Percentiles rank a stretch among this genome's conserved stretches.
Conservation (phyloP, 2,797 vertebrate species). For the Acanthis flammea region DNA sequence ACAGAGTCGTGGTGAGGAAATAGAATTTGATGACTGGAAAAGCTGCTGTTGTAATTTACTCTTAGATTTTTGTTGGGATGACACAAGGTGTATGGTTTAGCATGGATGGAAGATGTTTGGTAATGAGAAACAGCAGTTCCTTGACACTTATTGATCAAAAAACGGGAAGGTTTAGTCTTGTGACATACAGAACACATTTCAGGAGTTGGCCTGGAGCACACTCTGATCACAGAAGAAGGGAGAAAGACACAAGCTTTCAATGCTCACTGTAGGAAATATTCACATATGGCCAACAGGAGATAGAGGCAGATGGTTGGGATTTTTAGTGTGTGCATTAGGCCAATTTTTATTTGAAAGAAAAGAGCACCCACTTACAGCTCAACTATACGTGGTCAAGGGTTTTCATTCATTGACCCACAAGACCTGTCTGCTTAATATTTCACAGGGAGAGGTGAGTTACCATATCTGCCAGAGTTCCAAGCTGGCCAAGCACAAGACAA, state of each 20-base stretch:
- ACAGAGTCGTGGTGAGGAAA: background rate
- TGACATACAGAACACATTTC: background rate
- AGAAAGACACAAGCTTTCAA: background rate
- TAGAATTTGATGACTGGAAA: background rate
- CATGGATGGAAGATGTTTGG: background rate
- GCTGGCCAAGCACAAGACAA: background rate
- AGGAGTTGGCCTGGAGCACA: background rate
- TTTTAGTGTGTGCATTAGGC: background rate
- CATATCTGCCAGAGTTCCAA: background rate
- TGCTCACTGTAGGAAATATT: slow-evolving; percentile 11
- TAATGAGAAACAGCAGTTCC: background rate
- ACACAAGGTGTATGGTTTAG: background rate
- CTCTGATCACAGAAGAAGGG: background rate
- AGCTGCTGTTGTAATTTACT: background rate
- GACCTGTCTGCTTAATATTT: background rate
- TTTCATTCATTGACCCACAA: background rate
- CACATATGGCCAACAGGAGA: slow-evolving; percentile 57
- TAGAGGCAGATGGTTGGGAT: background rate
- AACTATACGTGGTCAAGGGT: background rate
- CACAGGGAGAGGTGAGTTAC: background rate
- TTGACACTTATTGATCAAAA: slow-evolving; percentile 17
- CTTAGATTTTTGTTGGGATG: background rate
- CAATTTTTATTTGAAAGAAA: background rate
- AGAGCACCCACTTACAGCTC: background rate
- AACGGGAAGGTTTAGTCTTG: background rate